Conservation (phyloP, 1,140 invertebrate genomes). For the Cotesia glomerata region DNA sequence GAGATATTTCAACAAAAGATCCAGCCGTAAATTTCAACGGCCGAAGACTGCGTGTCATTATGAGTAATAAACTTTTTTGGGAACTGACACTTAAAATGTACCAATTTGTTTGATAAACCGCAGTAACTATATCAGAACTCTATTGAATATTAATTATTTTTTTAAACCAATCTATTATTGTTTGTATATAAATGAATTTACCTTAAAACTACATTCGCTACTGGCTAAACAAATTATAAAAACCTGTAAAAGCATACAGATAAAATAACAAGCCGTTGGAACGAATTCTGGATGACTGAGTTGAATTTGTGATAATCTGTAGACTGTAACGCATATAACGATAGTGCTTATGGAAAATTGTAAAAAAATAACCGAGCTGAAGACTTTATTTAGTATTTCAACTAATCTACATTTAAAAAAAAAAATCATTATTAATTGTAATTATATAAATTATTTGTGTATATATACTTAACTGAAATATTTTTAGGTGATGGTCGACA, state of each 20-base stretch:
- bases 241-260: slow-evolving; percentile 15
- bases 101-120: slow-evolving; percentile 2
- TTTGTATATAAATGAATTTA: neutral
- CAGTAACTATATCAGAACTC: neutral
- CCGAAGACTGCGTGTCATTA: slow-evolving; percentile 5
- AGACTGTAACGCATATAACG: slow-evolving; percentile 9
- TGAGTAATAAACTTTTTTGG: slow-evolving; percentile 4
- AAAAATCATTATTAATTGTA: neutral
- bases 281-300: neutral
- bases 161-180: neutral
- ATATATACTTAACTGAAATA: slow-evolving; percentile 12
- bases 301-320: neutral
- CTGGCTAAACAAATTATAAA: slow-evolving; percentile 8
- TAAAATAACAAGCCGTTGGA: neutral
- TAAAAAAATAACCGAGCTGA: slow-evolving; percentile 11
- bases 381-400: slow-evolving; percentile 6
- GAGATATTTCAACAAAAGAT: neutral
- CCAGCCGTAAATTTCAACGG: neutral
- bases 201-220: neutral
- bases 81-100: neutral
- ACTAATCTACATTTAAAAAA: slow-evolving; percentile 13
- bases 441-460: neutral
- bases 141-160: neutral
- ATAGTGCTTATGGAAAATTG: slow-evolving; percentile 19
- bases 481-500: slow-evolving; percentile 10